Conservation (phyloP, 1,140 invertebrate genomes). For the Pachypeltis micranthus region DNA sequence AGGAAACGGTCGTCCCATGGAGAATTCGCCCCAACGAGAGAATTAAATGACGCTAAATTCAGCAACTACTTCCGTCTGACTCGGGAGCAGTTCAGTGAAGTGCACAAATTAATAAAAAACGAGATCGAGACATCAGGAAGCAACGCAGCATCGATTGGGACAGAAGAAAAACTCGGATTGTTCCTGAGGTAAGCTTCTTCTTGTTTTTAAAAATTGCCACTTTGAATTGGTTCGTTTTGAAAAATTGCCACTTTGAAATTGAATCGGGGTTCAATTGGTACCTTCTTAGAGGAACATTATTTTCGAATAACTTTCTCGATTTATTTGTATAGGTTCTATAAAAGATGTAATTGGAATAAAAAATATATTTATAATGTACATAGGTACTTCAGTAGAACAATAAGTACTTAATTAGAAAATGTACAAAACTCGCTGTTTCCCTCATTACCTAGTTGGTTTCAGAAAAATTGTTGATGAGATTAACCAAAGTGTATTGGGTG, state of each 20-base stretch:
- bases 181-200: neutral
- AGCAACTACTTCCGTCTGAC: too few relatives aligned
- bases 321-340: neutral
- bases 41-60: too few relatives aligned
- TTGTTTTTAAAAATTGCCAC: neutral
- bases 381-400: neutral
- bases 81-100: too few relatives aligned
- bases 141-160: too few relatives aligned
- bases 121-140: too few relatives aligned
- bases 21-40: too few relatives aligned
- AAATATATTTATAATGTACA: too few relatives aligned
- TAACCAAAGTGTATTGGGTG: neutral
- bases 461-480: neutral
- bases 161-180: neutral
- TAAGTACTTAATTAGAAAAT: neutral
- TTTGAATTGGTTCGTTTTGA: neutral
- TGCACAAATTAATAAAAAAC: too few relatives aligned
- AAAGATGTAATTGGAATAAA: neutral
- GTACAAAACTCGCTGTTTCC: neutral
- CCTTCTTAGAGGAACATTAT: neutral
- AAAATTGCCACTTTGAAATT: neutral
- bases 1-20: too few relatives aligned
- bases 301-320: neutral
- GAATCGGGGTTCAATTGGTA: neutral
- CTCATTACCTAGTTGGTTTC: neutral